phyloP scores from a whole-genome alignment of 2,113 vertebrate species.

The Thymallus thymallus region DNA sequence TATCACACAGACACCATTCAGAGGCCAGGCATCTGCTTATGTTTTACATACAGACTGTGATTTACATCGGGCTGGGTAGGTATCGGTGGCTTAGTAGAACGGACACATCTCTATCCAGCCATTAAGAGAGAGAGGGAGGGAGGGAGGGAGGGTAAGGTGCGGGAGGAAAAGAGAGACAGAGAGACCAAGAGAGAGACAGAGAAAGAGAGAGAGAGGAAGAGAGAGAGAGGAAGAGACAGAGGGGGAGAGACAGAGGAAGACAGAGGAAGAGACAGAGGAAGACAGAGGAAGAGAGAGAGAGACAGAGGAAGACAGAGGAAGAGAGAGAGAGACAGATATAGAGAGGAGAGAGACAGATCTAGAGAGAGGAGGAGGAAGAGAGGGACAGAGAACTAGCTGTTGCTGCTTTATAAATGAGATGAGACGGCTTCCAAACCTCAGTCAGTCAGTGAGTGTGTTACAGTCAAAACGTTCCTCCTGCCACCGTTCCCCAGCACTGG shows the following conservation, averaged over 20 bases:
- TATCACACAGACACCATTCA: slow-evolving; percentile 72
- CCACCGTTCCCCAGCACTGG: neutral
- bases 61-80: slow-evolving; percentile 50
- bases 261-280: neutral
- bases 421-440: neutral
- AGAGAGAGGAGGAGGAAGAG: neutral
- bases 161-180: neutral
- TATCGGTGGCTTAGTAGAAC: slow-evolving; percentile 41
- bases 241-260: neutral
- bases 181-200: neutral
- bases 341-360: neutral
- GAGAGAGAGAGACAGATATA: neutral
- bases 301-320: neutral
- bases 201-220: neutral
- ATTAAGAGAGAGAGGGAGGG: neutral
- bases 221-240: neutral
- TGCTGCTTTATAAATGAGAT: slow-evolving; percentile 5
- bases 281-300: neutral
- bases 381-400: neutral
- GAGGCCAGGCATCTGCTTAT: slow-evolving; percentile 68
- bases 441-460: neutral
- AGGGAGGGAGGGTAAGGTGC: neutral
- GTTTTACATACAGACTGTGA: slow-evolving; percentile 63
- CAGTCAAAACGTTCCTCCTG: slow-evolving; percentile 14
- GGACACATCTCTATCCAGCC: neutral